A percentile compares a stretch with the other conserved stretches of the same genome.
Conservation (phyloP, 2,888 invertebrate genomes). For the Cerceris rybyensis region DNA sequence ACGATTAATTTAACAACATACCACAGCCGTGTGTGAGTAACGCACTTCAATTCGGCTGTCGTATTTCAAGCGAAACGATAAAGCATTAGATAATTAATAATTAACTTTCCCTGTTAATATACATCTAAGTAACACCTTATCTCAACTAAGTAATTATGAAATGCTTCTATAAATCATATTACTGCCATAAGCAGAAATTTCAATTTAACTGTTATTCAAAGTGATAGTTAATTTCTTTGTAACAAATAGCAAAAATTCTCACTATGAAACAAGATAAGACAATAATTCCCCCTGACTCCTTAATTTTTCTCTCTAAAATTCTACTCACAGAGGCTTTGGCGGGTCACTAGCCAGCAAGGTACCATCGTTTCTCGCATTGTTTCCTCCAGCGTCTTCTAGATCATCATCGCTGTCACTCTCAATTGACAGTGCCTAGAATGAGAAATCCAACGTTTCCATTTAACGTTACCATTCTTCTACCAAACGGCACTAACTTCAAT, state of each 20-base stretch:
- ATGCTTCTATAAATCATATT: not conserved
- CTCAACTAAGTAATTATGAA: not conserved
- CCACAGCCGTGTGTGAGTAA: not conserved
- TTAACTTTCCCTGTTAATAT: not conserved
- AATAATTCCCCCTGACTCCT: not conserved
- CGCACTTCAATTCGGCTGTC: not conserved
- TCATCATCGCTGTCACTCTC: conserved; percentile 88
- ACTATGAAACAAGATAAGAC: no score
- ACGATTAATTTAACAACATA: conserved; percentile 45
- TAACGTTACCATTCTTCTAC: not conserved
- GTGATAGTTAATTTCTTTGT: no score
- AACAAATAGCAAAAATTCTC: no score
- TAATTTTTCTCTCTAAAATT: not conserved
- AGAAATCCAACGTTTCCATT: conserved; percentile 29
- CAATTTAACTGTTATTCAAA: not conserved
- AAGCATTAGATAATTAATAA: conserved; percentile 7
- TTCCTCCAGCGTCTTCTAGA: conserved; percentile 91
- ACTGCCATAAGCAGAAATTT: not conserved
- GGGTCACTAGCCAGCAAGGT: conserved; percentile 98
- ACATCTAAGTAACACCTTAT: not conserved
- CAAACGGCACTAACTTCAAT: not conserved
- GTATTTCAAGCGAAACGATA: not conserved
- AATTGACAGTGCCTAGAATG: conserved; percentile 76
- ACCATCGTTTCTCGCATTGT: conserved; percentile 94
- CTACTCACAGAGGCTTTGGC: conserved; percentile 96